Evolutionary conservation across 2,888 invertebrate genomes (phyloP).

Genomic region (Pyrrhia umbra): DNA sequence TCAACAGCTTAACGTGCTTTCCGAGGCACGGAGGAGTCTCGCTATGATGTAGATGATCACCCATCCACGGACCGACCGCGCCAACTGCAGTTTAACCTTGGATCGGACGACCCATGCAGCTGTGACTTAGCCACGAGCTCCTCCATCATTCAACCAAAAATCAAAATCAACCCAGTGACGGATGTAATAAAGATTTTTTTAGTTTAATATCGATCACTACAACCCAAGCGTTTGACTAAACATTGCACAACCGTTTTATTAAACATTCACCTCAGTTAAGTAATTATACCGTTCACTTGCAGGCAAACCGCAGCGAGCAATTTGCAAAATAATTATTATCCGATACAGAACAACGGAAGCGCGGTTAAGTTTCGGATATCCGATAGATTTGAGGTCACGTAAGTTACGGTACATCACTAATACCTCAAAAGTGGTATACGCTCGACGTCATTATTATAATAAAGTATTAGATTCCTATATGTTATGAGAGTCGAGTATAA

Average conservation of each 20-base stretch:
- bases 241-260: slow-evolving; percentile 2
- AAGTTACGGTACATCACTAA: slow-evolving; percentile 30
- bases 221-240: not conserved
- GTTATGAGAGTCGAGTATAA: not conserved
- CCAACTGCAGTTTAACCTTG: too few relatives aligned
- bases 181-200: too few relatives aligned
- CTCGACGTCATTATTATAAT: slow-evolving; percentile 20
- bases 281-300: slow-evolving; percentile 31
- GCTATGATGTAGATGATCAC: too few relatives aligned
- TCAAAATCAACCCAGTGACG: too few relatives aligned
- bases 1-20: too few relatives aligned
- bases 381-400: slow-evolving; percentile 11
- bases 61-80: too few relatives aligned
- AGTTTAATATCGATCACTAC: too few relatives aligned
- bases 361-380: slow-evolving; percentile 42
- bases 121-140: too few relatives aligned
- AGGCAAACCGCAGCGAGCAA: slow-evolving; percentile 33
- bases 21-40: too few relatives aligned
- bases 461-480: not conserved
- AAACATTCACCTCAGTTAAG: slow-evolving; percentile 1
- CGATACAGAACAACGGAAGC: slow-evolving; percentile 13
- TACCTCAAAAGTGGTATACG: slow-evolving; percentile 3
- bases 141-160: too few relatives aligned
- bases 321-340: slow-evolving; percentile 44
- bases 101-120: too few relatives aligned